Conservation (phyloP, 2,797 vertebrate species). For the Scleropages formosus region DNA sequence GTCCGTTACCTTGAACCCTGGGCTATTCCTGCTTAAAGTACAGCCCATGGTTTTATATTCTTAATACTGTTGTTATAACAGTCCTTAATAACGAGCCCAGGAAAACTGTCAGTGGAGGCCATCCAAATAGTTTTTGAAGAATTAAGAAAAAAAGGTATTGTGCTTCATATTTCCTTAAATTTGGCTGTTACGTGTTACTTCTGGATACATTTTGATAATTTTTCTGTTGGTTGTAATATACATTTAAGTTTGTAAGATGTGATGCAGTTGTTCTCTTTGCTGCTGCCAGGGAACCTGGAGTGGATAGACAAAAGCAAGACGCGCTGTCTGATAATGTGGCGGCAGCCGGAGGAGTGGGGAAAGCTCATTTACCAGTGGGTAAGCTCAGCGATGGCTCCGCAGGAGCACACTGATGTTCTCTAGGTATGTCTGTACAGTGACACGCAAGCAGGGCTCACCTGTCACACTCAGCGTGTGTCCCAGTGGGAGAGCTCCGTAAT, state of each 20-base stretch:
- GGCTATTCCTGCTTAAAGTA: not conserved
- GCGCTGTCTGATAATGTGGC: conserved; percentile 96
- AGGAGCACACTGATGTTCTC: no score
- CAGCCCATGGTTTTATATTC: not conserved
- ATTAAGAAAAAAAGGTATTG: conserved; percentile 89
- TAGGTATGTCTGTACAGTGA: no score
- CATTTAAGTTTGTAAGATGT: not conserved
- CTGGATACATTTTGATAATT: no score
- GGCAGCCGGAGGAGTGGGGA: conserved; percentile 94
- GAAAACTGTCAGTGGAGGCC: conserved; percentile 87
- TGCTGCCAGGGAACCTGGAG: conserved; percentile 84
- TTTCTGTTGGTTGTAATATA: not conserved
- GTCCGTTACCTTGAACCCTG: not conserved
- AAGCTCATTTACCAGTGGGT: conserved; percentile 98
- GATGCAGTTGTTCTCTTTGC: not conserved
- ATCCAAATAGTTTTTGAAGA: conserved; percentile 95
- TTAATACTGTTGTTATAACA: conserved; percentile 5
- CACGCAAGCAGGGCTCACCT: no score
- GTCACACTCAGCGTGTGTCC: no score
- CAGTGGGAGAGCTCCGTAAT: no score
- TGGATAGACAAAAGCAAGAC: conserved; percentile 98
- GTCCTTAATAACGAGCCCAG: conserved; percentile 75
- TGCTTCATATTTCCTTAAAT: not conserved
- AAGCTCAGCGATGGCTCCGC: conserved; percentile 53
- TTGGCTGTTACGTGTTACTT: no score